Conservation (phyloP, 2,113 vertebrate genomes). For the Crotophaga sulcirostris region DNA sequence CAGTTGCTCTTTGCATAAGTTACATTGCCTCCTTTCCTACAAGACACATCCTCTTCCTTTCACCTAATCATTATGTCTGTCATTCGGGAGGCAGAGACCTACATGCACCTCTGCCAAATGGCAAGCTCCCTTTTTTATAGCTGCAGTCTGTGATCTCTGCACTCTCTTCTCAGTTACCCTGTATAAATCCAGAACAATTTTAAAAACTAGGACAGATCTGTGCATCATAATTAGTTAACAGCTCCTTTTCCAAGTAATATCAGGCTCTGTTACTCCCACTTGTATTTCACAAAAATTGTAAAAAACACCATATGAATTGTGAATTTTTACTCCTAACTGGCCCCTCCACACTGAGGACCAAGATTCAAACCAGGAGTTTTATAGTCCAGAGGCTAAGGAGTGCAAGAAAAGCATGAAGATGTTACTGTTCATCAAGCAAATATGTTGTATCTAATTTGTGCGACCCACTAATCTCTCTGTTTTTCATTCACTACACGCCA, state of each 20-base stretch:
- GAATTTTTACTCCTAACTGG: background rate
- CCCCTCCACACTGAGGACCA: background rate
- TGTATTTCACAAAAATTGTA: background rate
- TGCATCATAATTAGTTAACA: background rate
- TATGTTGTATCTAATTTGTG: background rate
- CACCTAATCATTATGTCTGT: background rate
- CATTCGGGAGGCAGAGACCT: background rate
- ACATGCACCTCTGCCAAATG: background rate
- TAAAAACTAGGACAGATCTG: background rate
- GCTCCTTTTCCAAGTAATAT: background rate
- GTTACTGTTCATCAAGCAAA: background rate
- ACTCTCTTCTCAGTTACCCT: background rate
- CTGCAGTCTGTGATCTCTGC: background rate
- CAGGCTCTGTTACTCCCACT: background rate
- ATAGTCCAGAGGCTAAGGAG: background rate
- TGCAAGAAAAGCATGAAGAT: background rate
- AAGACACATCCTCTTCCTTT: background rate
- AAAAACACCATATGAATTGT: background rate
- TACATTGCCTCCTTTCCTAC: background rate
- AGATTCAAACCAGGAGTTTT: background rate
- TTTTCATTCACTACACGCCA: background rate
- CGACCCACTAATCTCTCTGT: background rate
- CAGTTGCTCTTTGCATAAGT: slow-evolving; percentile 1
- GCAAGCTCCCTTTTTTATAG: background rate
- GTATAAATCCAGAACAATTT: background rate